Evolutionary conservation across 2,797 vertebrate species (phyloP), one percentile per base, ranked within the genome.

Genomic region (Gallirallus australis): DNA sequence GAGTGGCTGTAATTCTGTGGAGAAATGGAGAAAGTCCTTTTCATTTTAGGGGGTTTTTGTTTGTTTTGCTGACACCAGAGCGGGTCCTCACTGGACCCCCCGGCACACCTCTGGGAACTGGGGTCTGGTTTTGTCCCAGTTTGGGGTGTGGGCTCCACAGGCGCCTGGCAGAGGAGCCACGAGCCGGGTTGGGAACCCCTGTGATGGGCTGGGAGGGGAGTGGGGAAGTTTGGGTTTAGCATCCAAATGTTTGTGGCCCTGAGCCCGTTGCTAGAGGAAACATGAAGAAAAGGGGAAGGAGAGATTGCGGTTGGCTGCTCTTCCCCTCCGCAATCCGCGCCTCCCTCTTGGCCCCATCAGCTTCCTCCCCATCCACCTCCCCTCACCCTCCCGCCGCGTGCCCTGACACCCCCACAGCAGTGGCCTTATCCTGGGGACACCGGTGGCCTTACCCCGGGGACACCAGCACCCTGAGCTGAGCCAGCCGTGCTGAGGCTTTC

Each of bases 181-280:
- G 1, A 42, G 60, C 11, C 1, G 7, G 19, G 2, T 53, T 1
- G 5, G 85, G 65, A 86, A 40, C 37, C 12, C 0, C 20, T 10
- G 20, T 47, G 47, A 47, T 11, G 47, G 7, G 30, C 3, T 21
- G 15, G 45, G 56, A 25, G 70, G 61, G 72, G 79, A 87, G 42
- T 8, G 65, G 61, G 69, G 79, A 89, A 82, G 79, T 93, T 91
- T 0, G 7, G 64, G 42, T 77, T 95, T 77, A 80, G 72, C 35
- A 85, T 80, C 93, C 92, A 78, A 91, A 33, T 75, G 65, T 75
- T 93, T 73, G 93, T 7, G 82, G 68, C 82, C 71, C 79, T 0
- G 5, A 72, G 88, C 93, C 90, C 82, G 88, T 95, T 94, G 90
- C 82, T 90, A 25, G 73, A 96, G 96, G 95, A 95, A 96, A 91